Conservation (phyloP, 2,888 invertebrate genomes). For the Chalcosyrphus nemorum region DNA sequence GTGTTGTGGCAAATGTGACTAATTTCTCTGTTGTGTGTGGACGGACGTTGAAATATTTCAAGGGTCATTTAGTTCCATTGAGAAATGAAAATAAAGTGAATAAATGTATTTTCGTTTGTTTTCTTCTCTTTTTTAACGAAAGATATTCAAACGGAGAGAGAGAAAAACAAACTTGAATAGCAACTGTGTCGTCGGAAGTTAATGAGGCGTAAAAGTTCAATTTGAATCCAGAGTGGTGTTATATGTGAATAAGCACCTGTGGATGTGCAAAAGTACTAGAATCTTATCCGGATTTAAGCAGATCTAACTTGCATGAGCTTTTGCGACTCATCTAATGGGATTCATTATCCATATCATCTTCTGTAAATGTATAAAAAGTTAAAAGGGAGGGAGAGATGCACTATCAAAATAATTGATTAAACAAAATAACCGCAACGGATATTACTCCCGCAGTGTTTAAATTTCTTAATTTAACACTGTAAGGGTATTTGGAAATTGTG, state of each 20-base stretch:
- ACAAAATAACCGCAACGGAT: too few relatives aligned
- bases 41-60: conserved; percentile 37
- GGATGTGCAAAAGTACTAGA: not conserved
- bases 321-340: too few relatives aligned
- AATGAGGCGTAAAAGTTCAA: conserved; percentile 31
- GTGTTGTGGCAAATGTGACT: conserved; percentile 24
- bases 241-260: conserved; percentile 8
- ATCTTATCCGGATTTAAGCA: not conserved
- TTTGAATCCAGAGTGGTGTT: not conserved
- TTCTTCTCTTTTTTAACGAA: not conserved
- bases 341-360: too few relatives aligned
- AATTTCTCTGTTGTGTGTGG: conserved; percentile 33
- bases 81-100: conserved; percentile 23
- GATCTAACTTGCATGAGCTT: too few relatives aligned
- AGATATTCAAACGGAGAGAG: not conserved
- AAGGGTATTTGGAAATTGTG: too few relatives aligned
- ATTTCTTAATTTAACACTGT: too few relatives aligned
- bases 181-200: conserved; percentile 32
- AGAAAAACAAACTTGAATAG: not conserved
- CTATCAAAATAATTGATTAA: too few relatives aligned
- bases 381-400: too few relatives aligned
- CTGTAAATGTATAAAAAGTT: too few relatives aligned
- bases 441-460: too few relatives aligned
- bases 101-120: not conserved
- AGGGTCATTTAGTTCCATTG: conserved; percentile 36